These are phyloP conservation scores for Apoda limacodes DNA, from an alignment of 2,888 invertebrate genomes.

Conservation along the genomic window DNA sequence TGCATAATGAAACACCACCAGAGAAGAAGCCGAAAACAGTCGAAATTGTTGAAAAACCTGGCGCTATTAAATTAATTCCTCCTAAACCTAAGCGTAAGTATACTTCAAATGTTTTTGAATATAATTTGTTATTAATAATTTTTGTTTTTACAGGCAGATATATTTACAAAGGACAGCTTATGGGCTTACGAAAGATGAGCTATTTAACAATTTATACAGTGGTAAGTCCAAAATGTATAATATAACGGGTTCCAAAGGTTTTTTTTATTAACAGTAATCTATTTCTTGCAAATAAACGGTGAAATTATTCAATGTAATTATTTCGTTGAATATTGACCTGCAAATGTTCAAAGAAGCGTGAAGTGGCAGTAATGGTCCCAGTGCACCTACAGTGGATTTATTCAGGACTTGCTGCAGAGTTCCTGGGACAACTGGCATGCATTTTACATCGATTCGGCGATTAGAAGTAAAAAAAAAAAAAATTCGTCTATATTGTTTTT, in stretches of 20 bases:
- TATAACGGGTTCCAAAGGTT: slow-evolving; percentile 47
- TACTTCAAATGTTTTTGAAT: slow-evolving; percentile 26
- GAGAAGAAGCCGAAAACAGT: slow-evolving; percentile 84
- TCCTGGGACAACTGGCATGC: slow-evolving; percentile 33
- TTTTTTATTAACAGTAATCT: slow-evolving; percentile 46
- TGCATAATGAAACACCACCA: slow-evolving; percentile 66
- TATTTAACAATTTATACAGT: slow-evolving; percentile 39
- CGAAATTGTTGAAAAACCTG: slow-evolving; percentile 76
- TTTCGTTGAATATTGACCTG: slow-evolving; percentile 53
- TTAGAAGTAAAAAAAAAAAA: slow-evolving; percentile 23
- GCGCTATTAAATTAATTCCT: slow-evolving; percentile 87
- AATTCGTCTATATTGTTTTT: no score
- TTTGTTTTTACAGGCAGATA: slow-evolving; percentile 56
- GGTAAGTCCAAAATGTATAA: slow-evolving; percentile 68
- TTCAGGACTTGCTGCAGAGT: slow-evolving; percentile 35
- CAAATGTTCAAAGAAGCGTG: slow-evolving; percentile 45
- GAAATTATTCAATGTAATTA: slow-evolving; percentile 39
- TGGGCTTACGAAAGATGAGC: slow-evolving; percentile 30
- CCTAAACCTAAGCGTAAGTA: slow-evolving; percentile 94
- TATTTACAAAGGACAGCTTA: slow-evolving; percentile 25
- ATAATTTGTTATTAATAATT: slow-evolving; percentile 35
- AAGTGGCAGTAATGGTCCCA: slow-evolving; percentile 28
- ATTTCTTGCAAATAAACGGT: slow-evolving; percentile 61
- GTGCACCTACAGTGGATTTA: slow-evolving; percentile 35
- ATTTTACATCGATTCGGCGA: slow-evolving; percentile 15